Percentiles rank a stretch among this genome's conserved stretches.
Conservation (phyloP, 2,797 vertebrate species). For the Pogonophryne albipinna region DNA sequence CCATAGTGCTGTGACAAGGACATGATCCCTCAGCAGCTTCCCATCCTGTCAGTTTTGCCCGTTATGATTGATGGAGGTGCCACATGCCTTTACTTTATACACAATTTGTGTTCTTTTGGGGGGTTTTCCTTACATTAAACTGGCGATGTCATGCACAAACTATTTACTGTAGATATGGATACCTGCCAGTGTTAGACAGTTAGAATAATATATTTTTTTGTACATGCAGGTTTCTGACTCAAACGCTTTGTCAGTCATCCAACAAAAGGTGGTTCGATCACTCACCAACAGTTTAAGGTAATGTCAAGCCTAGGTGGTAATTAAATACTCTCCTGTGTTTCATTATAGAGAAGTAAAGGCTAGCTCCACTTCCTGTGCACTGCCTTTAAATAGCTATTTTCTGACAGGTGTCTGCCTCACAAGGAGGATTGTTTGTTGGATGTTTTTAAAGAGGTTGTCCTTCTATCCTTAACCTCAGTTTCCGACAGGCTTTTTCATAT, state of each 20-base stretch:
- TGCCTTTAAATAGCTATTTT: too few species aligned
- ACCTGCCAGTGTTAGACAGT: background rate
- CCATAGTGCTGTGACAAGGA: background rate
- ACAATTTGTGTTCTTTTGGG: background rate
- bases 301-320: too few species aligned
- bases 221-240: background rate
- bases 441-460: too few species aligned
- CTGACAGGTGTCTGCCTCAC: too few species aligned
- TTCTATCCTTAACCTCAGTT: too few species aligned
- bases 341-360: too few species aligned
- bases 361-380: too few species aligned
- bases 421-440: too few species aligned
- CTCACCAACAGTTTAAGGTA: too few species aligned
- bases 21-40: conserved; percentile 2
- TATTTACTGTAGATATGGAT: background rate
- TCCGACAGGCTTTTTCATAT: too few species aligned
- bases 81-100: background rate
- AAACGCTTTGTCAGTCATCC: background rate
- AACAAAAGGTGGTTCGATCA: background rate
- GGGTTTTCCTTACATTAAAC: background rate
- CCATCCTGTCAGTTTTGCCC: background rate
- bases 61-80: background rate
- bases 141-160: background rate
- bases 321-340: too few species aligned
- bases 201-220: background rate